Evolutionary conservation across 2,113 vertebrate species (phyloP).

Genomic region (Otocyon megalotis): DNA sequence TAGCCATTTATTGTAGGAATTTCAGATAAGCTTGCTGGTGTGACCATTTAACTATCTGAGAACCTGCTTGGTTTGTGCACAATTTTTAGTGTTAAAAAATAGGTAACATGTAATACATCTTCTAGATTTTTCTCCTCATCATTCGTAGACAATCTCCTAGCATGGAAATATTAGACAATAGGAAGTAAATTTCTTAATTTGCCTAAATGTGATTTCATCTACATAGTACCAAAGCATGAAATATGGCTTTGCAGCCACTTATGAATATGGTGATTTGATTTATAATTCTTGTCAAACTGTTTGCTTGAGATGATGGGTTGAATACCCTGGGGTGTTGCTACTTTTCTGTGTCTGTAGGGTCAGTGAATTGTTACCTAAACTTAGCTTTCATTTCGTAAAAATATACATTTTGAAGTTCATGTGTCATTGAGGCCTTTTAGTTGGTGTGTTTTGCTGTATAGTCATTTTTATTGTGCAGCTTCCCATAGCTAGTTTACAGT

Average conservation of each 20-base stretch:
- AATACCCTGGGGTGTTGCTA: neutral
- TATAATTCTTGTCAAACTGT: constrained; percentile 50
- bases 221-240: constrained; percentile 11
- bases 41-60: constrained; percentile 65
- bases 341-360: neutral
- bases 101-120: neutral
- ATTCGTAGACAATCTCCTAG: constrained; percentile 26
- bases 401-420: constrained; percentile 16
- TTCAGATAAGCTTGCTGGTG: constrained; percentile 53
- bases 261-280: constrained; percentile 66
- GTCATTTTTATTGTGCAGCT: neutral
- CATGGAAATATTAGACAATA: constrained; percentile 58
- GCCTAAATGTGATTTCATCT: constrained; percentile 37
- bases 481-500: neutral
- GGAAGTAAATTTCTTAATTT: constrained; percentile 69
- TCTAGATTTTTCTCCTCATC: constrained; percentile 51
- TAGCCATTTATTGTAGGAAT: constrained; percentile 62
- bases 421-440: neutral
- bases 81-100: constrained; percentile 60
- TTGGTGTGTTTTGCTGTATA: neutral
- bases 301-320: constrained; percentile 39
- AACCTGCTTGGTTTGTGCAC: constrained; percentile 6
- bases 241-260: constrained; percentile 42
- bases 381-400: constrained; percentile 37
- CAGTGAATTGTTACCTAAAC: constrained; percentile 17